Conservation (phyloP, 2,113 vertebrate species). For the Sylvietta virens region DNA sequence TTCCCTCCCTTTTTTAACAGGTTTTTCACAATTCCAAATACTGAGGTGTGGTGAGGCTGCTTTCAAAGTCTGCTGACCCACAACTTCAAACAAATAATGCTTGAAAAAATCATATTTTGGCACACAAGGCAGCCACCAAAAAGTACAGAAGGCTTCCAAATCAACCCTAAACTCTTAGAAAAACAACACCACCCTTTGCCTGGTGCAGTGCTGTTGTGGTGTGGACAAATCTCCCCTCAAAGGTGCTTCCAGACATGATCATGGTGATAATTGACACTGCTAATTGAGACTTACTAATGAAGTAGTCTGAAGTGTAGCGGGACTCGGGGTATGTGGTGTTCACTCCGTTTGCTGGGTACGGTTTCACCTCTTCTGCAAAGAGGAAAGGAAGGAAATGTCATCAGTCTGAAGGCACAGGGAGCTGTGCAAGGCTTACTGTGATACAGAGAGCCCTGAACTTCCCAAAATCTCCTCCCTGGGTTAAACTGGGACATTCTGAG, state of each 20-base stretch:
- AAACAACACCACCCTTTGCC: neutral
- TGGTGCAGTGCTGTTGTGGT: too few species aligned
- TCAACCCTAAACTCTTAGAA: neutral
- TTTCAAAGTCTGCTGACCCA: neutral
- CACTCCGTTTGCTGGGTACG: slow-evolving; percentile 86
- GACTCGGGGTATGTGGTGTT: slow-evolving; percentile 89
- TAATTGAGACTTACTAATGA: slow-evolving; percentile 90
- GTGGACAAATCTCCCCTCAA: neutral
- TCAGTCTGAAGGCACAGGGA: accelerated
- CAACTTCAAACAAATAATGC: neutral
- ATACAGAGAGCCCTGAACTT: neutral
- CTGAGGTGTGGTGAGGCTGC: neutral
- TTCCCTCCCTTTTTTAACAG: neutral
- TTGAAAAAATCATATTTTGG: neutral
- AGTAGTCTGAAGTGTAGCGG: slow-evolving; percentile 95
- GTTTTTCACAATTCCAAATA: neutral
- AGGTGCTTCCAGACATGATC: neutral
- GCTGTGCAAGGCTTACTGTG: neutral
- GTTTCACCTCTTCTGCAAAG: slow-evolving; percentile 91
- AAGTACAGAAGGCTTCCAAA: neutral
- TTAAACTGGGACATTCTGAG: neutral
- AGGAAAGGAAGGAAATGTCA: slow-evolving; percentile 47
- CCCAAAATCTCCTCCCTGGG: neutral
- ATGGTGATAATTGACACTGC: neutral
- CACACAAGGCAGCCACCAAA: neutral